Evolutionary conservation across 2,797 vertebrate genomes (phyloP).

Genomic region (Falco biarmicus): DNA sequence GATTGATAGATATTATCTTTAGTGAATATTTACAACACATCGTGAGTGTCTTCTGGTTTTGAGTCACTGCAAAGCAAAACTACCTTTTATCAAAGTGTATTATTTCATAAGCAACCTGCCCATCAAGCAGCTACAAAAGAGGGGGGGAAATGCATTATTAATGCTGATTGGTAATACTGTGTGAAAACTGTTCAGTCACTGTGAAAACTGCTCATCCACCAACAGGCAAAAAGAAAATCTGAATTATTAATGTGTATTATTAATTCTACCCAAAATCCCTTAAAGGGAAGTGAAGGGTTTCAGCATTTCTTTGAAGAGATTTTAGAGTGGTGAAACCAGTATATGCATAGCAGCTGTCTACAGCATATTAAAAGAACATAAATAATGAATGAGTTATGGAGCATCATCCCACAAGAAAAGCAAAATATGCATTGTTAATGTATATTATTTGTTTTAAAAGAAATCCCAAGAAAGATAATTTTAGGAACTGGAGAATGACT

Average conservation of each 20-base stretch:
- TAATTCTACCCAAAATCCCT: constrained; percentile 54
- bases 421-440: constrained; percentile 1
- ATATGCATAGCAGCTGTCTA: background rate
- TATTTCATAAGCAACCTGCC: constrained; percentile 38
- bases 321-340: background rate
- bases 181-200: constrained; percentile 39
- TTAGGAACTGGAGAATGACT: background rate
- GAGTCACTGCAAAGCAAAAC: background rate
- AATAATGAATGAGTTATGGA: constrained; percentile 35
- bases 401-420: background rate
- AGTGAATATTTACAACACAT: background rate
- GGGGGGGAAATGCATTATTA: background rate
- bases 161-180: constrained; percentile 18
- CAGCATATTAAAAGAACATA: background rate
- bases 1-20: background rate
- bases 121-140: background rate
- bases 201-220: constrained; percentile 46
- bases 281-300: constrained; percentile 42
- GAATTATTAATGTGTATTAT: constrained; percentile 64
- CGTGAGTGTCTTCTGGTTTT: background rate
- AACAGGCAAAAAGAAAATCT: constrained; percentile 29
- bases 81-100: background rate
- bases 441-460: background rate
- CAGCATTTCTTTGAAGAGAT: background rate
- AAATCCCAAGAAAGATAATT: background rate